Percentiles rank a stretch among this genome's conserved stretches.
Evolutionary conservation across 1,140 invertebrate species (phyloP).

Genomic region (Bathynomus jamesi): DNA sequence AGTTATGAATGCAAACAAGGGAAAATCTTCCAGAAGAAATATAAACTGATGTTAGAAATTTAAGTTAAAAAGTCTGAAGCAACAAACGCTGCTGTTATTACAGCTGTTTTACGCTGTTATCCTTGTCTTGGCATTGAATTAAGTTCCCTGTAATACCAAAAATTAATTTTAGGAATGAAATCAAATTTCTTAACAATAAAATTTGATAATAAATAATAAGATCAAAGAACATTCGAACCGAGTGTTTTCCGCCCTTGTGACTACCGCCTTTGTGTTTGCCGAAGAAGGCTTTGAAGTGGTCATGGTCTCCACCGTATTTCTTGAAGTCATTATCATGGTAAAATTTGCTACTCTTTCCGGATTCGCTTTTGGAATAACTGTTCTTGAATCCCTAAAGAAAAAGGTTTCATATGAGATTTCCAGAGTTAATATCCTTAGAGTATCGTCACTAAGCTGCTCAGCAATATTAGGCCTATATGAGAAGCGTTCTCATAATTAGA

Average conservation of each 20-base stretch:
- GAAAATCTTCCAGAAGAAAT: background rate
- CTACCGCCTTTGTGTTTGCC: conserved; percentile 31
- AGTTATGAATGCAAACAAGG: background rate
- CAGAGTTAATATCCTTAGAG: background rate
- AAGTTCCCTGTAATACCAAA: no score
- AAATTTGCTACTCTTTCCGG: conserved; percentile 37
- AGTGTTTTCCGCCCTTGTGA: conserved; percentile 21
- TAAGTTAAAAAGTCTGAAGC: no score
- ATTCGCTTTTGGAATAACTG: conserved; percentile 40
- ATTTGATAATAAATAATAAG: background rate
- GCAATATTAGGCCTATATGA: background rate
- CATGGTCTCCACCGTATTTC: conserved; percentile 33
- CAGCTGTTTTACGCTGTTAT: no score
- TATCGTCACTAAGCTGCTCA: background rate
- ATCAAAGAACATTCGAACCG: conserved; percentile 4
- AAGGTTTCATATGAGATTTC: background rate
- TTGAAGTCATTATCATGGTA: conserved; percentile 36
- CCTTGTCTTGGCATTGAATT: no score
- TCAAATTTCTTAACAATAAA: no score
- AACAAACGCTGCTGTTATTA: no score
- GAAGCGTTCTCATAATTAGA: background rate
- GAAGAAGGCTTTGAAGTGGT: conserved; percentile 30
- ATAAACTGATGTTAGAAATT: background rate
- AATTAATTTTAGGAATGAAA: no score
- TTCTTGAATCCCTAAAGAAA: conserved; percentile 39